Evolutionary conservation across 2,113 vertebrate genomes (phyloP).

Genomic region (Labeo catla): DNA sequence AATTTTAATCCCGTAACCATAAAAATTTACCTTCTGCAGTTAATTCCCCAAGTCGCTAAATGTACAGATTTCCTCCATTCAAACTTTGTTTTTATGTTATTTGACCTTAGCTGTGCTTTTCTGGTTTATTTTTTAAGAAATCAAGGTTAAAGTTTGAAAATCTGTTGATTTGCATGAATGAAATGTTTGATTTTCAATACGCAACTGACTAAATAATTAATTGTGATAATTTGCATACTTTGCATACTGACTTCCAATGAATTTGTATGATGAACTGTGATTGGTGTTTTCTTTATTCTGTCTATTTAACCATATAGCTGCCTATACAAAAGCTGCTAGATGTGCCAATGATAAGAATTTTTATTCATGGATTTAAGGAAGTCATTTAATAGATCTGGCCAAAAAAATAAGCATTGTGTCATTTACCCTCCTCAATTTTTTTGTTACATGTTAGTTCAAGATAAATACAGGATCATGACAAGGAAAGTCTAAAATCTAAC

Average conservation of each 20-base stretch:
- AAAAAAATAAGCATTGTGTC: too few species aligned
- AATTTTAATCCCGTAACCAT: neutral
- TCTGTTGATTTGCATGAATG: neutral
- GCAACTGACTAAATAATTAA: neutral
- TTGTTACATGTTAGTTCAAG: neutral
- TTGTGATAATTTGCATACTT: neutral
- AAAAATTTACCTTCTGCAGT: neutral
- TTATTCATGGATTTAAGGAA: too few species aligned
- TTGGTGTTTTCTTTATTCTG: neutral
- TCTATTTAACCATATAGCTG: neutral
- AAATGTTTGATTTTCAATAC: neutral
- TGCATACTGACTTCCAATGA: neutral
- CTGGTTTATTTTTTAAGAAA: neutral
- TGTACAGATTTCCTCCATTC: neutral
- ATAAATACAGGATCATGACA: neutral
- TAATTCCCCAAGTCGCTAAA: neutral
- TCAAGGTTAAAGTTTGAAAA: neutral
- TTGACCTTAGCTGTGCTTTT: too few species aligned
- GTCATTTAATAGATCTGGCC: too few species aligned
- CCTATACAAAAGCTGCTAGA: neutral
- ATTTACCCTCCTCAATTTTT: too few species aligned
- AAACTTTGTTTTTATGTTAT: neutral
- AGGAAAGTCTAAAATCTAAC: neutral
- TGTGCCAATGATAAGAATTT: neutral
- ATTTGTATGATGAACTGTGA: neutral